phyloP scores from a whole-genome alignment of 2,888 invertebrate genomes.

The Pegoplata infirma region DNA sequence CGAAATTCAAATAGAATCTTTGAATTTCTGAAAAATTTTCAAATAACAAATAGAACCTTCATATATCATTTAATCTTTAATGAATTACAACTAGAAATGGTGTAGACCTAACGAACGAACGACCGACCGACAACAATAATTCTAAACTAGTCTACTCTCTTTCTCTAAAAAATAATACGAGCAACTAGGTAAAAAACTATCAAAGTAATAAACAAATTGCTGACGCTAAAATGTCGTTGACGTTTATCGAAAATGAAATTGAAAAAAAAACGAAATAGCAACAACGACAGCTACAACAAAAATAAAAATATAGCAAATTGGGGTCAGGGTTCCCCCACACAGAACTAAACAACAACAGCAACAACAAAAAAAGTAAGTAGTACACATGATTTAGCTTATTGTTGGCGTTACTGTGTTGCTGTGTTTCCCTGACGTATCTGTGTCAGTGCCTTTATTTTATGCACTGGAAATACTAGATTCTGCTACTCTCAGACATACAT shows the following conservation, averaged over 20 bases:
- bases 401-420: constrained; percentile 23
- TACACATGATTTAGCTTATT: constrained; percentile 34
- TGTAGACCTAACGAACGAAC: no score
- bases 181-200: constrained; percentile 38
- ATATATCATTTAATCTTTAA: no score
- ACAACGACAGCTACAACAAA: constrained; percentile 11
- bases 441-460: constrained; percentile 36
- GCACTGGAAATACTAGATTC: constrained; percentile 13
- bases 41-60: no score
- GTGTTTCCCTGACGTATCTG: constrained; percentile 38
- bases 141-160: no score
- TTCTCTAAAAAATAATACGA: no score
- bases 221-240: constrained; percentile 58
- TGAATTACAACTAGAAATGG: no score
- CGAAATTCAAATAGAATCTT: no score
- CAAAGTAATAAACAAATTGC: constrained; percentile 38
- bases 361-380: constrained; percentile 27
- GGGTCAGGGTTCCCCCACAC: constrained; percentile 58
- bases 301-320: constrained; percentile 41
- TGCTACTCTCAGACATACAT: constrained; percentile 13
- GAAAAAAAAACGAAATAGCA: constrained; percentile 44
- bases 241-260: constrained; percentile 63
- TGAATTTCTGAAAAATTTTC: no score
- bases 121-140: no score
- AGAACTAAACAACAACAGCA: constrained; percentile 30